A percentile compares a stretch with the other conserved stretches of the same genome.
phyloP scores from a whole-genome alignment of 2,113 vertebrate genomes.

The Halcyon malimbica region DNA sequence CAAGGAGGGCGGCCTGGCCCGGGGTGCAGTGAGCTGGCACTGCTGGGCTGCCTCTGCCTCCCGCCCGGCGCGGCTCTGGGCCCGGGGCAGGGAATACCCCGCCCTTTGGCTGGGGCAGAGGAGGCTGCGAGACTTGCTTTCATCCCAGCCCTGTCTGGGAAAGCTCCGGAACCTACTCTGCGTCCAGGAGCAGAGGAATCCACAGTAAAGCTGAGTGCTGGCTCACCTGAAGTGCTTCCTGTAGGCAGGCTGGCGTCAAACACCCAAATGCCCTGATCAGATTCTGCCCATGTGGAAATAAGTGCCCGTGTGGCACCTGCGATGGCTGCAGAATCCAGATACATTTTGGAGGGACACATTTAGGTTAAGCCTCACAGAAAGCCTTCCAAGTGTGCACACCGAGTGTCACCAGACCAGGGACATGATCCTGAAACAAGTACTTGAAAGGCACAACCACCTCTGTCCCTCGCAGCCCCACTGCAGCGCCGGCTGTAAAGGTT shows the following conservation, averaged over 20 bases:
- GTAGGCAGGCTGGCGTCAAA: background rate
- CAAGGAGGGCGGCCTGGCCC: background rate
- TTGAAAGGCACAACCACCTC: background rate
- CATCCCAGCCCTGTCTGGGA: conserved; percentile 42
- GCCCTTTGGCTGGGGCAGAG: conserved; percentile 19
- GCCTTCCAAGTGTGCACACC: background rate
- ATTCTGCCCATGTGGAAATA: rapidly evolving
- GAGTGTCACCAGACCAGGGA: background rate
- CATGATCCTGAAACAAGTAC: background rate
- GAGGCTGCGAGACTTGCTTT: background rate
- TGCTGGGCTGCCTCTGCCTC: background rate
- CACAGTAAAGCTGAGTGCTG: background rate
- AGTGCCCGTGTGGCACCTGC: background rate
- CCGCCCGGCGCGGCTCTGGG: background rate
- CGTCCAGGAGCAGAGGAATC: rapidly evolving
- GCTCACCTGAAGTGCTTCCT: background rate
- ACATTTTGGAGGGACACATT: rapidly evolving
- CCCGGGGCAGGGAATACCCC: background rate
- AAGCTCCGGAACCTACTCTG: conserved; percentile 17
- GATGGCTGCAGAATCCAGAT: background rate
- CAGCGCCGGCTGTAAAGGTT: background rate
- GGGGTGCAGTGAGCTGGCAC: background rate
- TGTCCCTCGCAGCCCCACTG: background rate
- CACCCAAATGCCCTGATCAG: background rate
- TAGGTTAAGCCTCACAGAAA: background rate